Conservation (phyloP, 1,140 invertebrate genomes). For the Zaprionus nigranus region DNA sequence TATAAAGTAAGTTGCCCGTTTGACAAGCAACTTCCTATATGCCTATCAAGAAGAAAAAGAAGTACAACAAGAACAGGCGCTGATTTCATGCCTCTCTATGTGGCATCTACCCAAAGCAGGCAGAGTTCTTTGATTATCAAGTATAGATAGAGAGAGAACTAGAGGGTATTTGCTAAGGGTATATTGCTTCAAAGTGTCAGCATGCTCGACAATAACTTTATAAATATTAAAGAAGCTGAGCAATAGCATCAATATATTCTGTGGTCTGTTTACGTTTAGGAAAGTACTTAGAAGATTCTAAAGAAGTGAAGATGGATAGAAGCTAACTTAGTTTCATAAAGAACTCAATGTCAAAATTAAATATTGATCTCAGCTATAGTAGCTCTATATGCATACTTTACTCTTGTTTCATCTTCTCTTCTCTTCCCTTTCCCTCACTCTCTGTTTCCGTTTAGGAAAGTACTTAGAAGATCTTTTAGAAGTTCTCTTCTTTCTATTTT, state of each 20-base stretch:
- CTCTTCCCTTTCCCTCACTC: too few species aligned
- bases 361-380: too few species aligned
- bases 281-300: not conserved
- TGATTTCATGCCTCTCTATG: conserved; percentile 20
- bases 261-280: not conserved
- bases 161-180: not conserved
- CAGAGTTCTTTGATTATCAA: conserved; percentile 30
- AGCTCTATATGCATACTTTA: too few species aligned
- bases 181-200: not conserved
- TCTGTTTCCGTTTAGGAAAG: not conserved
- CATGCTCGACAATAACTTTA: not conserved
- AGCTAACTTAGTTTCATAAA: too few species aligned
- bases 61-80: conserved; percentile 27
- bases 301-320: too few species aligned
- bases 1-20: conserved; percentile 55
- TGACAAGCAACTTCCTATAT: conserved; percentile 76
- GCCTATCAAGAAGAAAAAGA: conserved; percentile 16
- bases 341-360: too few species aligned
- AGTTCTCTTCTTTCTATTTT: too few species aligned
- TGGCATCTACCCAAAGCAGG: conserved; percentile 1
- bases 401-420: too few species aligned
- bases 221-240: not conserved
- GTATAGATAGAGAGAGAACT: not conserved
- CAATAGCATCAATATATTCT: not conserved
- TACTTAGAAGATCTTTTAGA: not conserved